phyloP scores from a whole-genome alignment of 2,888 invertebrate species.

The Cacoxenus indagator region DNA sequence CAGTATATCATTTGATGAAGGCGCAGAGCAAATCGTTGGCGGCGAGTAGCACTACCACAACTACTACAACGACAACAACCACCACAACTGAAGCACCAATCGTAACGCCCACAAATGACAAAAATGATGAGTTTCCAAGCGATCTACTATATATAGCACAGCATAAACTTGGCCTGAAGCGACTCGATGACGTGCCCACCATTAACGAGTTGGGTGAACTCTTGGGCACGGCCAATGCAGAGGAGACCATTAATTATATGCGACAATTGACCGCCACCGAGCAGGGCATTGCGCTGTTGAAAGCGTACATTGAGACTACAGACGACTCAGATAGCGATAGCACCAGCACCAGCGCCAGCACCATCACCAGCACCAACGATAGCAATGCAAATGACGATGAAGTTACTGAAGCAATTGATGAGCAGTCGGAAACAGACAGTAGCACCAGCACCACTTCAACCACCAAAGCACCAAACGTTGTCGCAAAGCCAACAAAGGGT shows the following conservation, averaged over 20 bases:
- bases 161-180: constrained; percentile 55
- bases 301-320: constrained; percentile 56
- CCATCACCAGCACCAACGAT: background rate
- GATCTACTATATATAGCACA: constrained; percentile 61
- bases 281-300: constrained; percentile 59
- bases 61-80: constrained; percentile 18
- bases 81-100: constrained; percentile 14
- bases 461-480: constrained; percentile 19
- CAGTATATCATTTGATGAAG: constrained; percentile 50
- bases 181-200: constrained; percentile 56
- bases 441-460: constrained; percentile 14
- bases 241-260: constrained; percentile 60
- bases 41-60: background rate
- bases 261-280: constrained; percentile 56
- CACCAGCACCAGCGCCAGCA: background rate
- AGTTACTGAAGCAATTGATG: constrained; percentile 5
- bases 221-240: constrained; percentile 54
- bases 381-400: constrained; percentile 29
- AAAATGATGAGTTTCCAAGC: constrained; percentile 51
- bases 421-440: constrained; percentile 24
- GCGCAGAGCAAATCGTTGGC: background rate
- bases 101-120: constrained; percentile 7
- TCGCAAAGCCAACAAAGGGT: constrained; percentile 23
- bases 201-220: constrained; percentile 57
- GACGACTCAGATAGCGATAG: constrained; percentile 46